phyloP scores from a whole-genome alignment of 2,797 vertebrate genomes.

The Iguana delicatissima region DNA sequence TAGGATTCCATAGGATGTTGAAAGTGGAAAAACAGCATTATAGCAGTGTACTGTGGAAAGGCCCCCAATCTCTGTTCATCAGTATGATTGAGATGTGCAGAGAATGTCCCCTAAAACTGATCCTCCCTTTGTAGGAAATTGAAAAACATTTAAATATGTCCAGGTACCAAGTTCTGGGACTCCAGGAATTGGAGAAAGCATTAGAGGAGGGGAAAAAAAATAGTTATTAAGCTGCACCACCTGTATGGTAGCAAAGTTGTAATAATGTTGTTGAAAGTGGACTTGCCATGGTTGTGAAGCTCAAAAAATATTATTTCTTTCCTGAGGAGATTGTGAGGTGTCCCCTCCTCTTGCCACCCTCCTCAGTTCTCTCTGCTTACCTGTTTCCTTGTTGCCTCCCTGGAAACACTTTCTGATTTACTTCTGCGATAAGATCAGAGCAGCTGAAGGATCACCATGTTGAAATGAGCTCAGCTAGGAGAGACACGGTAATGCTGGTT shows the following conservation, averaged over 20 bases:
- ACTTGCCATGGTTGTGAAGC: constrained; percentile 62
- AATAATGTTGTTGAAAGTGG: constrained; percentile 64
- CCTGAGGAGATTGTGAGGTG: constrained; percentile 17
- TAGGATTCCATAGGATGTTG: too few species aligned
- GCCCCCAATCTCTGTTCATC: too few species aligned
- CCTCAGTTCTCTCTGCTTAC: constrained; percentile 65
- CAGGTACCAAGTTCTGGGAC: not conserved
- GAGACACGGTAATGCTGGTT: constrained; percentile 54
- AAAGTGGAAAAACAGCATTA: too few species aligned
- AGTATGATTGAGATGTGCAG: not conserved
- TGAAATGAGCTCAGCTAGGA: constrained; percentile 60
- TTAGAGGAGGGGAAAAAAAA: constrained; percentile 6
- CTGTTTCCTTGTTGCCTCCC: constrained; percentile 67
- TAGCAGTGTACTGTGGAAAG: too few species aligned
- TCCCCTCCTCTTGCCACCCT: constrained; percentile 32
- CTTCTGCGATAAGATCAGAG: constrained; percentile 72
- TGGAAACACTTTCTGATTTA: constrained; percentile 76
- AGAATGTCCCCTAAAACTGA: not conserved
- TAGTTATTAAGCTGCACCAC: constrained; percentile 46
- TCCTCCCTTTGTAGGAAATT: not conserved
- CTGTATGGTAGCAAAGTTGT: constrained; percentile 61
- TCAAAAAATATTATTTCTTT: constrained; percentile 46
- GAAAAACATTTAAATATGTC: not conserved
- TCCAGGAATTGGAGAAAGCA: constrained; percentile 36
- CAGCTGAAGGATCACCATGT: constrained; percentile 65